phyloP scores from a whole-genome alignment of 2,113 vertebrate genomes.

The Beaufortia kweichowensis region DNA sequence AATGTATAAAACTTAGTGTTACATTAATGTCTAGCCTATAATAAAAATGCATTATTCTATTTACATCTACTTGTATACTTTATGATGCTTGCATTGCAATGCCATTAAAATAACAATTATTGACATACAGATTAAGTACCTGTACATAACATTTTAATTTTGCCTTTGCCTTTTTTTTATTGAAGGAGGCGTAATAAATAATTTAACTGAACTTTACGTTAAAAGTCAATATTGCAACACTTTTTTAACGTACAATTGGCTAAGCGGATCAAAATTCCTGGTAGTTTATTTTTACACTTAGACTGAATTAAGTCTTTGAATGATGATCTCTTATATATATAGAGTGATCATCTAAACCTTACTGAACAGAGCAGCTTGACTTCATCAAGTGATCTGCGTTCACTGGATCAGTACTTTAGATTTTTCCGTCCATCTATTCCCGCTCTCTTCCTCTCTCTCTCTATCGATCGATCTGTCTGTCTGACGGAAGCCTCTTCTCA shows the following conservation, averaged over 20 bases:
- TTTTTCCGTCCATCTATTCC: conserved; percentile 36
- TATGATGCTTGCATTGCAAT: neutral
- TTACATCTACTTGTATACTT: neutral
- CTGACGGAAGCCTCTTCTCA: conserved; percentile 51
- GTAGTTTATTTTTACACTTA: conserved; percentile 6
- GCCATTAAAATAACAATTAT: neutral
- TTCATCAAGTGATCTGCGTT: conserved; percentile 29
- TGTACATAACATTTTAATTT: neutral
- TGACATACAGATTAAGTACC: neutral
- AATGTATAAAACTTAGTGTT: neutral
- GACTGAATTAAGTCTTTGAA: conserved; percentile 37
- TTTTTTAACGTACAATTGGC: too few relatives aligned
- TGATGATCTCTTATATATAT: too few relatives aligned
- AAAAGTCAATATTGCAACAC: too few relatives aligned
- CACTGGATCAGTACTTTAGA: conserved; percentile 36
- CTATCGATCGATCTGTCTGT: conserved; percentile 43
- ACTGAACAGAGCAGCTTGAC: conserved; percentile 11
- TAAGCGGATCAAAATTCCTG: neutral
- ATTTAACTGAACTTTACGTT: neutral
- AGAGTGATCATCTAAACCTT: too few relatives aligned
- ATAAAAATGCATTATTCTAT: neutral
- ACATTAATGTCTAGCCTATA: neutral
- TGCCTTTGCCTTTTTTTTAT: neutral
- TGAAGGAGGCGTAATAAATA: neutral
- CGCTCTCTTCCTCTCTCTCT: conserved; percentile 33